phyloP scores from a whole-genome alignment of 2,888 invertebrate species.

The Argyra leucocephala region DNA sequence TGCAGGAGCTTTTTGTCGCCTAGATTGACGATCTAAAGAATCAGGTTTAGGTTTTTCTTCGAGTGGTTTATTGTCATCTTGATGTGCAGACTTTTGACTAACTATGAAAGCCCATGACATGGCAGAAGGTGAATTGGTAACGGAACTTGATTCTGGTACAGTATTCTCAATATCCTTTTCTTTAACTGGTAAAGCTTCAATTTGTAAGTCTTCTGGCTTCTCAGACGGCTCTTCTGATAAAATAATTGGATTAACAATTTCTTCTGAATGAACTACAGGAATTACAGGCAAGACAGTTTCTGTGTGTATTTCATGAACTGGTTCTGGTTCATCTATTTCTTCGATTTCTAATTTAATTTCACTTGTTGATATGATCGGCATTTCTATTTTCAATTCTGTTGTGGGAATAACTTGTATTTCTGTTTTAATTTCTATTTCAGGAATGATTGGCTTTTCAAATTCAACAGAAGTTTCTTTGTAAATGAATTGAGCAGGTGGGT shows the following conservation, averaged over 20 bases:
- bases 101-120: conserved; percentile 44
- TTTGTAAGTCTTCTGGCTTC: neutral
- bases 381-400: conserved; percentile 10
- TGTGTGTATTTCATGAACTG: neutral
- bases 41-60: neutral
- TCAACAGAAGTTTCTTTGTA: conserved; percentile 22
- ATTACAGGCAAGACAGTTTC: too few species aligned
- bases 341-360: neutral
- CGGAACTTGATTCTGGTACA: too few species aligned
- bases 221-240: neutral
- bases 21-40: conserved; percentile 20
- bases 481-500: conserved; percentile 9
- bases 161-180: too few species aligned
- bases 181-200: neutral
- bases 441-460: too few species aligned
- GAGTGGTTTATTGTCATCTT: neutral
- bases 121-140: neutral
- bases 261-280: too few species aligned
- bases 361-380: neutral
- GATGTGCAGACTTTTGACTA: conserved; percentile 22
- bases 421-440: too few species aligned
- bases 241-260: neutral
- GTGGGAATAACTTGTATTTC: neutral
- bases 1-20: neutral
- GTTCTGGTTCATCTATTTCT: neutral